Evolutionary conservation across 1,140 invertebrate genomes (phyloP).

Genomic region (Plutomurus gul): DNA sequence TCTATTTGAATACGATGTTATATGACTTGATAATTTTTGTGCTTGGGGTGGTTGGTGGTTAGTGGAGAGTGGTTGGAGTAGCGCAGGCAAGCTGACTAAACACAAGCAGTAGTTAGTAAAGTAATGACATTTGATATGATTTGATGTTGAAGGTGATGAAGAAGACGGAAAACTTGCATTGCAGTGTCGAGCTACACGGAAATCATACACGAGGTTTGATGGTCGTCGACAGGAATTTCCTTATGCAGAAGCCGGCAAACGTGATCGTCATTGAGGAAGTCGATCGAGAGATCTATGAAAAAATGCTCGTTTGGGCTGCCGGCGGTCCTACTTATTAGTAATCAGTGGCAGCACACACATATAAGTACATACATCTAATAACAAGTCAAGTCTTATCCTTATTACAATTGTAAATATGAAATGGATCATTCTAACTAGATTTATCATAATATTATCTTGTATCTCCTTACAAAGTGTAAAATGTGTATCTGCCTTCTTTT

Average conservation of each 20-base stretch:
- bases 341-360: background rate
- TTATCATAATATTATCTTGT: too few species aligned
- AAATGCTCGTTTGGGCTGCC: slow-evolving; percentile 57
- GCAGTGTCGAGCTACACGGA: slow-evolving; percentile 64
- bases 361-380: background rate
- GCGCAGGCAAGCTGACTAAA: too few species aligned
- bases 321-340: slow-evolving; percentile 44
- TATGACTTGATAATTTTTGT: too few species aligned
- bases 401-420: background rate
- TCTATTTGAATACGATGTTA: too few species aligned
- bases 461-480: too few species aligned
- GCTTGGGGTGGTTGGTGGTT: too few species aligned
- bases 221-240: slow-evolving; percentile 62
- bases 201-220: slow-evolving; percentile 65
- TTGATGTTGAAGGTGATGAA: slow-evolving; percentile 36
- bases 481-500: too few species aligned
- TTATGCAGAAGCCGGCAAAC: slow-evolving; percentile 58
- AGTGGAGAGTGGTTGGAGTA: too few species aligned
- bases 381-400: background rate
- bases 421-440: background rate
- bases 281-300: slow-evolving; percentile 61
- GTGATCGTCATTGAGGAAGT: slow-evolving; percentile 62
- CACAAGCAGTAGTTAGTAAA: background rate
- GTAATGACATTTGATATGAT: slow-evolving; percentile 20
- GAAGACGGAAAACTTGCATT: slow-evolving; percentile 37